These are phyloP conservation scores for Epiperipatus broadwayi DNA, from an alignment of 2,888 invertebrate species.

Conservation along the genomic window DNA sequence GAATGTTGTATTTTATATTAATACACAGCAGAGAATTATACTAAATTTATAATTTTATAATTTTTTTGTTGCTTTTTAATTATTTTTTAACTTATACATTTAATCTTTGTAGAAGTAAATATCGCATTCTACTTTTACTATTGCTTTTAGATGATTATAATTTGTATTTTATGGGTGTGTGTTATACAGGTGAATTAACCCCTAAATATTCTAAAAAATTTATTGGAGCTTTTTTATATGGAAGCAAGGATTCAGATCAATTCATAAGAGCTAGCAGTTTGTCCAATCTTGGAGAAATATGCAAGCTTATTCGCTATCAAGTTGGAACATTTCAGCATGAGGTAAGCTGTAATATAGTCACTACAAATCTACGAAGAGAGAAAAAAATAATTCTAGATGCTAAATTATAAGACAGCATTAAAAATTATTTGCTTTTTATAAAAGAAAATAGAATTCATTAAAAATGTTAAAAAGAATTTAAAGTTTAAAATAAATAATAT, in stretches of 20 bases:
- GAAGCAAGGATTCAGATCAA: constrained; percentile 47
- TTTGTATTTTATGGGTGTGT: constrained; percentile 10
- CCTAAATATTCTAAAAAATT: constrained; percentile 45
- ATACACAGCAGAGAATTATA: no score
- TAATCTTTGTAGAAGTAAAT: no score
- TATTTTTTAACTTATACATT: constrained; percentile 7
- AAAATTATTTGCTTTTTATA: no score
- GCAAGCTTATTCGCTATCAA: constrained; percentile 49
- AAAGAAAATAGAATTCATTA: no score
- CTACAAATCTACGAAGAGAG: background rate
- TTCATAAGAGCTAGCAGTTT: constrained; percentile 57
- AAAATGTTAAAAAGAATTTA: no score
- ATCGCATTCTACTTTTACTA: background rate
- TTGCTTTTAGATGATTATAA: background rate
- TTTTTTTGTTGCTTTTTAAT: constrained; percentile 3
- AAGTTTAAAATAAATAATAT: no score
- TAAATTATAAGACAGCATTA: no score
- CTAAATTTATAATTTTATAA: constrained; percentile 13
- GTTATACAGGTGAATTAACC: constrained; percentile 45
- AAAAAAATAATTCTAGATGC: no score
- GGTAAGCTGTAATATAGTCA: constrained; percentile 39
- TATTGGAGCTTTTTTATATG: constrained; percentile 48
- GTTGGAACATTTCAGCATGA: constrained; percentile 51
- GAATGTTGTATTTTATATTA: no score
- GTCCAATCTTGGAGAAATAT: constrained; percentile 63